A percentile compares a stretch with the other conserved stretches of the same genome.
phyloP scores from a whole-genome alignment of 2,888 invertebrate species.

The Archaeoteleia sp. region DNA sequence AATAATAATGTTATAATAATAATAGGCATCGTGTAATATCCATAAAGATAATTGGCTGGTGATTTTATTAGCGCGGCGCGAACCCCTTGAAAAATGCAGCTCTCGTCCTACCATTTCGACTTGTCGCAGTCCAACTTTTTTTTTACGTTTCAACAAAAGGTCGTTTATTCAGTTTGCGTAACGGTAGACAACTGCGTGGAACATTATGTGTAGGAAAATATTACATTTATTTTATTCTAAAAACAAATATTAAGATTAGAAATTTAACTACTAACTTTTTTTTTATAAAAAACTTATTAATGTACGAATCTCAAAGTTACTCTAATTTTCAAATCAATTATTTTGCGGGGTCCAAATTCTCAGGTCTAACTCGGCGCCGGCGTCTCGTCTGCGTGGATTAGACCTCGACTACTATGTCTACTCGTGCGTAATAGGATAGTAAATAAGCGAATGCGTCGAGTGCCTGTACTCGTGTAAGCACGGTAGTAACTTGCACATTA shows the following conservation, averaged over 20 bases:
- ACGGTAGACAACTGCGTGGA: no score
- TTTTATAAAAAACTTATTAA: no score
- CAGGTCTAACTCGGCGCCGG: slow-evolving; percentile 1
- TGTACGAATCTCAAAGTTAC: no score
- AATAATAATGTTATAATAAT: no score
- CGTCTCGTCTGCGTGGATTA: slow-evolving; percentile 4
- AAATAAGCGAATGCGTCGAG: slow-evolving; percentile 15
- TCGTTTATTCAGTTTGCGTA: no score
- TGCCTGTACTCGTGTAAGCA: slow-evolving; percentile 2
- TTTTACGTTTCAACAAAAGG: slow-evolving; percentile 7
- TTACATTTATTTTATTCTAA: no score
- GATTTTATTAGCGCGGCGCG: slow-evolving; percentile 57
- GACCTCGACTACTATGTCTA: slow-evolving; percentile 4
- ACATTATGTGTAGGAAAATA: no score
- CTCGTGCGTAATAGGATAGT: slow-evolving; percentile 15
- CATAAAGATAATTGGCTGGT: slow-evolving; percentile 55
- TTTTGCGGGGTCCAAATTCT: no score
- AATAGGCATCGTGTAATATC: slow-evolving; percentile 52
- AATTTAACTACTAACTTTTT: no score
- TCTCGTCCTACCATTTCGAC: slow-evolving; percentile 17
- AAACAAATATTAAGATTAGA: no score
- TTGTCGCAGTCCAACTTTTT: background rate
- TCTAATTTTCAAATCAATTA: no score
- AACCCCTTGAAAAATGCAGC: slow-evolving; percentile 36
- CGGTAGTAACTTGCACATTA: slow-evolving; percentile 6